Base-by-base conservation (phyloP, 2,888 invertebrate genomes). In the Digitonthophagus gazella region DNA sequence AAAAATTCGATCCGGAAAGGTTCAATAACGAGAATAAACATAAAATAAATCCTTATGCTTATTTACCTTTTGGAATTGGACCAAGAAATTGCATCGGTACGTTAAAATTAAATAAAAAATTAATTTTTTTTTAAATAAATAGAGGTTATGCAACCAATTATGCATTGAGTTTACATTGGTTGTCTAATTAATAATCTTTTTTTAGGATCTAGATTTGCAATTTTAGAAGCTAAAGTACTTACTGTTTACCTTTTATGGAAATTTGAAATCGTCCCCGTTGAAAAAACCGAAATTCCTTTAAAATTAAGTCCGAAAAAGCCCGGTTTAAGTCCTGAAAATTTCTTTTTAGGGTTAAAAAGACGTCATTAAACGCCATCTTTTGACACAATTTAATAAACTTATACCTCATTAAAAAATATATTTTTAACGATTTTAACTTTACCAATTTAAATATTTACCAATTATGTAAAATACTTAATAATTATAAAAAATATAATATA, bases 1-100 rank as follows among this genome's bases (percentile, higher is more conserved):
- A 82, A 4, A 75, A 73, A 3, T 86, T 84, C 69, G 78, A 85
- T 72, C 85, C 85, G 0, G 82, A 83, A 66, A 74, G 83, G 65
- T 84, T 83, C 73, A 71, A 76, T 11, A 76, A 78, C 0, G 78
- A 80, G 55, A 77, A 77, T 58, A 78, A 78, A 67, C 77, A 61
- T 18, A 61, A 61, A 16, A 18, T 61, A 5, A 20, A 19, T 15
- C 61, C 61, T 15, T 61, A 61, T 20, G n/a, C 18, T 11, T 61
- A 16, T 20, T 5, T 61, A 14, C 61, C 61, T 2, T 61, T 85
- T 71, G 85, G 85, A 1, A 72, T 77, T 63, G 85, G 85, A 2
- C 85, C 85, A 0, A 80, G 85, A 20, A 61, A 18, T 2, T 61
- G 61, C 20, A 61, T 61, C 6, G 61, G 61, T 61, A 61, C 19